phyloP scores from a whole-genome alignment of 2,797 vertebrate species.

The Phoebastria nigripes region DNA sequence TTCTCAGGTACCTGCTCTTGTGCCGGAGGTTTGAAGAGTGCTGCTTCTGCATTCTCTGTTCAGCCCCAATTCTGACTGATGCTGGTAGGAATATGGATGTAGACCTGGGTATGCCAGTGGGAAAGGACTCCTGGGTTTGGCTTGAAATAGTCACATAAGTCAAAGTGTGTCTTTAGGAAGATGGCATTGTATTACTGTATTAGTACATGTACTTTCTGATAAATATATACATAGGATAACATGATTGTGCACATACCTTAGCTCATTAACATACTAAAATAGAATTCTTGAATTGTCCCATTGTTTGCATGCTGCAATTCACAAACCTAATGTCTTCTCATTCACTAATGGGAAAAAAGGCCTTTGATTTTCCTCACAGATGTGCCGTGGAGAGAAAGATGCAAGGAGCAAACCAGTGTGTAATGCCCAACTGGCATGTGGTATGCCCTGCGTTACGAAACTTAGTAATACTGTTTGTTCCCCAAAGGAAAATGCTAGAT shows the following conservation, averaged over 20 bases:
- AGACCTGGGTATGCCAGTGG: neutral
- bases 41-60: neutral
- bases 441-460: neutral
- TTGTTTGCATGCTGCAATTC: neutral
- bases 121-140: neutral
- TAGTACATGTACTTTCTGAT: neutral
- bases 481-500: neutral
- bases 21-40: rapidly evolving
- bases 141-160: neutral
- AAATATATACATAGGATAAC: neutral
- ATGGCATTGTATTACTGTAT: neutral
- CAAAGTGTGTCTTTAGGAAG: neutral
- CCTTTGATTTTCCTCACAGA: neutral
- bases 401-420: neutral
- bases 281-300: neutral
- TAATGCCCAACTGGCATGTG: neutral
- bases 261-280: neutral
- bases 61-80: neutral
- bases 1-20: neutral
- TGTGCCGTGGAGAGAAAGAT: neutral
- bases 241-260: neutral
- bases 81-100: neutral
- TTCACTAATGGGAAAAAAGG: neutral
- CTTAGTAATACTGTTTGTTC: neutral
- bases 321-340: neutral